Base-by-base conservation (phyloP, 37 sponge, comb jelly and placozoan species). In the Crambe crambe region DNA sequence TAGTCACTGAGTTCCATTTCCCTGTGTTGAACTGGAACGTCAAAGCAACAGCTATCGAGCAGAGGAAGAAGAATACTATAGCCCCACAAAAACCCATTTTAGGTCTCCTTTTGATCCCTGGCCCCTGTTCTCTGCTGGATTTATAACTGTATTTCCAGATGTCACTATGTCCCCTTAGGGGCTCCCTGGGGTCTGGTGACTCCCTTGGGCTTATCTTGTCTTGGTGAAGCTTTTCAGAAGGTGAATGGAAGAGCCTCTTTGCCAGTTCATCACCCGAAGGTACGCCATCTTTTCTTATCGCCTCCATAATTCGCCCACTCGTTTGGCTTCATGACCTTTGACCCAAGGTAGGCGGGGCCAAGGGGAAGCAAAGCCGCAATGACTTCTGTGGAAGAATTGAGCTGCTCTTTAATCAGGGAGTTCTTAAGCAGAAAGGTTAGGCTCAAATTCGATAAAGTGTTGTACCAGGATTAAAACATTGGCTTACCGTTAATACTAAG, bases 341-440 rank as follows among this genome's bases (percentile, higher is more conserved):
- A 51, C 54, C n/a, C 22, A 62, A 25, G 22, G 63, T 21, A 23
- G 30, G 12, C 12, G 51, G 51, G 10, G 51, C 10, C 51, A 15
- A 47, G 51, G 12, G 6, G 12, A 47, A 47, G 51, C 12, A 15
- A 47, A 15, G 51, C 10, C 51, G 12, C 18, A 61, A 40, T 66
- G 36, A 25, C 36, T 3, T 40, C 87, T 29, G 74, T 78, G 18
- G 88, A 91, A 40, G 84, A 91, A 21, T 44, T 90, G 8, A 54
- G 56, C 35, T 51, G 35, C 21, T 73, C 90, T 25, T 56, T 90
- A 20, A 78, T 90, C 20, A 86, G 92, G 58, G 88, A 86, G 58
- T 87, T 66, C 75, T 83, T 86, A 27, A 82, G 75, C 37, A 81
- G 83, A 56, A 91, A 86, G 89, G 87, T 86, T 58, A 69, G 65